Base-by-base conservation (phyloP, 2,888 invertebrate species). In the Mycalesis mineus region DNA sequence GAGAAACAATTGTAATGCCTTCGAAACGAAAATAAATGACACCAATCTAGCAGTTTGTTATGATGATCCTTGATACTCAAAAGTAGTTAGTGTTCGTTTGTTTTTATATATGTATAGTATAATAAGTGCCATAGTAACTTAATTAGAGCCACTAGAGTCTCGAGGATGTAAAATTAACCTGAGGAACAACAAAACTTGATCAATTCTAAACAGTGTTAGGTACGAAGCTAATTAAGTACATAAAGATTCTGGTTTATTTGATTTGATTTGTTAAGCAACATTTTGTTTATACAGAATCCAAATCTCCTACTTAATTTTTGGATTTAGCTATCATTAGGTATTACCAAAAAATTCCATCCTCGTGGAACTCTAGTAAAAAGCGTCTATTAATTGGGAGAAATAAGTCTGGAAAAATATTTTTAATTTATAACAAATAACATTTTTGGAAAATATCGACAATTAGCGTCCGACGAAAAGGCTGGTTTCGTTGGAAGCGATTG, bases 381-480 rank as follows among this genome's bases (percentile, higher is more conserved):
- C 13, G 33, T 51, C 39, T 29, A n/a, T n/a, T n/a, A 52, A 54
- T 41, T 60, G 45, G 40, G 48, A 41, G 57, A 47, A 50, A 58
- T 36, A 61, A 47, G 31, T 63, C 56, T 55, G 44, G 54, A 53
- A 44, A 58, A 60, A 64, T 55, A 17, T 47, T 51, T 17, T 22
- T n/a, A n/a, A n/a, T n/a, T n/a, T n/a, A n/a, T n/a, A n/a, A n/a
- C n/a, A n/a, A n/a, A n/a, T n/a, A n/a, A n/a, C n/a, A n/a, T n/a
- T 44, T 51, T 17, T 37, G 33, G 45, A 41, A 42, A 44, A 49
- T 9, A 33, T 7, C 7, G 39, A 37, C 28, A 31, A 31, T 14
- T 7, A 65, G 74, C 71, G 71, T 72, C 67, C 71, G 73, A 62
- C 70, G 71, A 76, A 72, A 65, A 56, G 83, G 83, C 82, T 82